Conservation (phyloP, 2,797 vertebrate species). For the Aeoliscus strigatus region DNA sequence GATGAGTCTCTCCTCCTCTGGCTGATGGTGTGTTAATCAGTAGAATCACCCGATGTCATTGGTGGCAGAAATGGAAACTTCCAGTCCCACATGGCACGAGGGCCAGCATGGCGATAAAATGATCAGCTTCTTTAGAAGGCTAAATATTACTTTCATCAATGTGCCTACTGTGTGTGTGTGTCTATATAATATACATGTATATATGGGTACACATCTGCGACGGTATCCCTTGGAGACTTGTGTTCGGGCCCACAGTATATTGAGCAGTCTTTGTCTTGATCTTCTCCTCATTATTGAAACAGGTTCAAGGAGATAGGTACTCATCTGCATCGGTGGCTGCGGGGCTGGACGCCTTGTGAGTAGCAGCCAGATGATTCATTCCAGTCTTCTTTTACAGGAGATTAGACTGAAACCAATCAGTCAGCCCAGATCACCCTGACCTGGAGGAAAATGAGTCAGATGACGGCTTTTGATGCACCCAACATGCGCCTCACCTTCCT, state of each 20-base stretch:
- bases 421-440: slow-evolving; percentile 54
- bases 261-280: slow-evolving; percentile 54
- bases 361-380: slow-evolving; percentile 66
- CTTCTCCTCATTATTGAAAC: slow-evolving; percentile 62
- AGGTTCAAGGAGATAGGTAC: slow-evolving; percentile 64
- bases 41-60: slow-evolving; percentile 10
- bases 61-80: slow-evolving; percentile 6
- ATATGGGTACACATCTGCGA: slow-evolving; percentile 20
- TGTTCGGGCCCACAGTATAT: slow-evolving; percentile 5
- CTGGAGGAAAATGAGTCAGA: slow-evolving; percentile 32
- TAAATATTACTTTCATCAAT: slow-evolving; percentile 22
- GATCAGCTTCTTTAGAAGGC: slow-evolving; percentile 22
- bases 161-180: no score
- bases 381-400: slow-evolving; percentile 50
- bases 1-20: slow-evolving; percentile 8
- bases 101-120: slow-evolving; percentile 1
- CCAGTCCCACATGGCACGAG: neutral
- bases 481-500: slow-evolving; percentile 11
- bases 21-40: slow-evolving; percentile 21
- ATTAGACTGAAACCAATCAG: slow-evolving; percentile 72
- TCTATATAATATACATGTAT: no score
- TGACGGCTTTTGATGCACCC: slow-evolving; percentile 21
- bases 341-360: slow-evolving; percentile 35
- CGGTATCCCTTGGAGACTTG: slow-evolving; percentile 33
- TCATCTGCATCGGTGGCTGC: slow-evolving; percentile 69